Base-by-base conservation (phyloP, 2,888 invertebrate species). In the Ichneumoninae sp. region DNA sequence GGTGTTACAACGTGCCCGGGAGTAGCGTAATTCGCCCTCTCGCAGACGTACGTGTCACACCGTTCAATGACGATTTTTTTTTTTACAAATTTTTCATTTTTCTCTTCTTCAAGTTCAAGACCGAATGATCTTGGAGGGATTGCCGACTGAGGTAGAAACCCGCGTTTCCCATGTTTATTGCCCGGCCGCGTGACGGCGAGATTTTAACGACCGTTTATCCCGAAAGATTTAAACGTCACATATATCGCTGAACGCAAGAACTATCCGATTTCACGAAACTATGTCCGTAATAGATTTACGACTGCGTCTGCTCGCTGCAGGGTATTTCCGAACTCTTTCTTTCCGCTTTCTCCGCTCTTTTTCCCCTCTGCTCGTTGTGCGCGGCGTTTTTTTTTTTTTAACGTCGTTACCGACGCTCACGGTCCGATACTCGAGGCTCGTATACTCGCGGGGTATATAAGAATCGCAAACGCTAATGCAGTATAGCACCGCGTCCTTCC, bases 361-460 rank as follows among this genome's bases (percentile, higher is more conserved):
- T 44, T 66, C 19, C 60, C 57, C 63, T 40, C 30, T 13, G 16
- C 40, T n/a, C 19, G 68, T 44, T 81, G 60, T 47, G 57, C 19
- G 52, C 2, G 50, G 16, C 1, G 5, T 19, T 52, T 26, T 69
- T 26, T 26, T 26, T 77, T 77, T 77, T 19, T 81, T 69, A 85
- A 79, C 81, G 75, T 79, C 81, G 75, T 85, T 79, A 79, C 85
- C 60, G 74, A 50, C 70, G 70, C 71, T 75, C 79, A 71, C 82
- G 36, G 78, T 44, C 60, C 79, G 44, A 82, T 65, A 79, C 54
- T 63, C 52, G 69, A 63, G 44, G 63, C 77, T 66, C 77, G 57
- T 69, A 84, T 73, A 80, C 50, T 26, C 75, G 50, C 19, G 50
- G 57, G 40, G 50, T 30, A 80, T 26, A 47, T 73, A 73, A 81